Evolutionary conservation across 2,113 vertebrate species (phyloP), one percentile per base, ranked within the genome.

Genomic region (Ivindomyrus marchei): DNA sequence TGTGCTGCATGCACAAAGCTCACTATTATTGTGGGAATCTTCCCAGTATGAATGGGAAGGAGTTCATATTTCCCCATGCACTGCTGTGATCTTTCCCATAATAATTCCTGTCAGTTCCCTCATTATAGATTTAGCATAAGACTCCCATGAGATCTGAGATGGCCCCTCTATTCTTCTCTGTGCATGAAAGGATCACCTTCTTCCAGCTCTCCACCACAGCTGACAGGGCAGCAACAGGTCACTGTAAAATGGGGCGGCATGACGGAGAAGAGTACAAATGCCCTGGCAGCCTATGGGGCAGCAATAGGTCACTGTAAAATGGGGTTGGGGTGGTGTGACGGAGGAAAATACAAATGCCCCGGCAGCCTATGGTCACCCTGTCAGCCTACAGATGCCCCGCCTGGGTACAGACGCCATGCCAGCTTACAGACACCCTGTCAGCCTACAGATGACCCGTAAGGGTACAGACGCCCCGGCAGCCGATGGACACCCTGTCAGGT

Each of bases 71-170:
- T 97, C 97, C 92, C 94, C 92, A 94, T 95, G 95, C 94, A 92
- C 95, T 91, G 94, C 95, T 96, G 93, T 96, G 95, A 96, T 96
- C 95, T 96, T 94, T 94, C 92, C 96, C 95, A 97, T 97, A 97
- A 96, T 97, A 93, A 93, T 94, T 96, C 95, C 97, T 97, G 96
- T 97, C 97, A 97, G 94, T 96, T 96, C 95, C 93, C 95, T 97
- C 96, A 97, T 97, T 98, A 96, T 96, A 94, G 94, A 96, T 96
- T 96, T 96, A 95, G 96, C 94, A 96, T 95, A 96, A 97, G 95
- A 95, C 93, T 96, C 94, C 94, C 96, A 95, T 96, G 96, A 97
- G 97, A 98, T 97, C 96, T 96, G 97, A 97, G 96, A 96, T 96
- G 94, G 93, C 89, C 93, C 93, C 92, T 93, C 92, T 92, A 92